These are phyloP conservation scores for Bombus waltoni DNA, from an alignment of 1,140 invertebrate species.

Conservation along the genomic window DNA sequence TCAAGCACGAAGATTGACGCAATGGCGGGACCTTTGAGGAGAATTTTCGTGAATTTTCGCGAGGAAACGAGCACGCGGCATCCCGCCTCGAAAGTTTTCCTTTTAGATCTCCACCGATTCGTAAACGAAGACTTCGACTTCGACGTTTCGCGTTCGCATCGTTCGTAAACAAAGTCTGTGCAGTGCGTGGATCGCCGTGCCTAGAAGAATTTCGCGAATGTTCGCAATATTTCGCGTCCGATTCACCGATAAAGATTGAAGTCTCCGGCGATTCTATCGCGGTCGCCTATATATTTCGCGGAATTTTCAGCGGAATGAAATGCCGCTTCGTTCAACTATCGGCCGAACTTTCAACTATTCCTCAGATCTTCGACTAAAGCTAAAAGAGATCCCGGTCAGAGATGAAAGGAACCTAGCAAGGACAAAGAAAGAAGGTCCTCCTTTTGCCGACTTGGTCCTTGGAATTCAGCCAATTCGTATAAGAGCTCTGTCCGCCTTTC, in stretches of 20 bases:
- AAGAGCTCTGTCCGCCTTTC: conserved; percentile 61
- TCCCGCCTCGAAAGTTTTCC: conserved; percentile 33
- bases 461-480: conserved; percentile 75
- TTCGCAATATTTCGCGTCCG: not conserved
- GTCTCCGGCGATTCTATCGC: not conserved
- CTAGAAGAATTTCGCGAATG: conserved; percentile 13
- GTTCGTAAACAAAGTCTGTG: conserved; percentile 16
- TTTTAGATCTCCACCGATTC: conserved; percentile 18
- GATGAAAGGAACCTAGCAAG: conserved; percentile 24
- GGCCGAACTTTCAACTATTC: conserved; percentile 78
- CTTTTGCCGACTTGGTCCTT: conserved; percentile 53
- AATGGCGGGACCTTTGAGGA: not conserved
- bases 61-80: conserved; percentile 45
- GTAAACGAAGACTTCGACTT: conserved; percentile 26
- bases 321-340: conserved; percentile 33
- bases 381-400: conserved; percentile 22
- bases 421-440: conserved; percentile 26
- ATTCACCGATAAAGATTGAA: not conserved
- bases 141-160: not conserved
- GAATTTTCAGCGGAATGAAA: conserved; percentile 35
- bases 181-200: conserved; percentile 3
- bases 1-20: not conserved
- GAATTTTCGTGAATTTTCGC: conserved; percentile 19
- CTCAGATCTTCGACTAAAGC: conserved; percentile 73
- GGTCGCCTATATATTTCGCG: not conserved